These are phyloP conservation scores for Danio tinwini DNA, from an alignment of 2,797 vertebrate genomes.

Conservation along the genomic window DNA sequence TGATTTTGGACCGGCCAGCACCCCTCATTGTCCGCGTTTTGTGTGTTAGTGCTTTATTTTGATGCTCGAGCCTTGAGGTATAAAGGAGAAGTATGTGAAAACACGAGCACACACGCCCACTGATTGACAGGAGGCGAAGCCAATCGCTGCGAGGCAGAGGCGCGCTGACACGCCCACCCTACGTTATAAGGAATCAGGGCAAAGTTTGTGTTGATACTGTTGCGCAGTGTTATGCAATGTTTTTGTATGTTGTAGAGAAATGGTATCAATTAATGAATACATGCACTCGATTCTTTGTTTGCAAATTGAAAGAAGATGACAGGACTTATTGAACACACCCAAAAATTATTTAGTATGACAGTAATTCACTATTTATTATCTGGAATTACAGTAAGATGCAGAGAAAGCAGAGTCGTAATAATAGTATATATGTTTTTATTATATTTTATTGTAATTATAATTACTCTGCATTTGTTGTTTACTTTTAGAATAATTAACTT, in stretches of 20 bases:
- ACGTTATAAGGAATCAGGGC: conserved; percentile 8
- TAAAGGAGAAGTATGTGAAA: conserved; percentile 43
- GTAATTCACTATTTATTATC: background rate
- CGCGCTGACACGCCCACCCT: conserved; percentile 24
- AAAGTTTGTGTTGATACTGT: conserved; percentile 45
- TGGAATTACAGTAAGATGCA: background rate
- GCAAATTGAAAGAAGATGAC: background rate
- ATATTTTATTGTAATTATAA: background rate
- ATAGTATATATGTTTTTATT: background rate
- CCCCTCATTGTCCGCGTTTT: conserved; percentile 77
- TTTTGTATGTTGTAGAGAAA: no score
- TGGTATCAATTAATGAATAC: no score
- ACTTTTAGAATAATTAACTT: no score
- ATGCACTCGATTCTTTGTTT: background rate
- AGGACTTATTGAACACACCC: background rate
- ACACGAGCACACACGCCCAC: conserved; percentile 44
- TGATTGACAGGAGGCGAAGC: conserved; percentile 29
- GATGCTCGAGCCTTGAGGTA: conserved; percentile 62
- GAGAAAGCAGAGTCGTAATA: background rate
- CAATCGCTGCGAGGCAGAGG: conserved; percentile 4
- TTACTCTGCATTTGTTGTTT: no score
- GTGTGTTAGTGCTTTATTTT: conserved; percentile 40
- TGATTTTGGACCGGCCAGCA: conserved; percentile 71
- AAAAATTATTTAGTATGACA: background rate
- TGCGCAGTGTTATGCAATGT: conserved; percentile 25